Percentiles rank a stretch among this genome's conserved stretches.
These are phyloP conservation scores for Coregonus clupeaformis DNA, from an alignment of 2,113 vertebrate species.

Conservation along the genomic window DNA sequence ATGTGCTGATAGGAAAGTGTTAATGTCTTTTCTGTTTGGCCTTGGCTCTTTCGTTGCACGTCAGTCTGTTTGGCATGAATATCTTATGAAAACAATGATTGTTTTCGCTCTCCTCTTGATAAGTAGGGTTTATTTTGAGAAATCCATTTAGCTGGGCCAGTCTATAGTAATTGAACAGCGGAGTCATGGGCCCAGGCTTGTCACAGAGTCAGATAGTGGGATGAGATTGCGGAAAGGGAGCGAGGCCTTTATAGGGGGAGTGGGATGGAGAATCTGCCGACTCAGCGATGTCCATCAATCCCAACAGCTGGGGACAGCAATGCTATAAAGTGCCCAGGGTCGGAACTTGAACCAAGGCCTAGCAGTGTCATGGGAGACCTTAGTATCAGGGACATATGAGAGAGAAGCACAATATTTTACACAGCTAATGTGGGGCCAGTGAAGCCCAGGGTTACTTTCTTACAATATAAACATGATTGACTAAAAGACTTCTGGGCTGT, in stretches of 20 bases:
- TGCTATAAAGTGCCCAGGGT: constrained; percentile 36
- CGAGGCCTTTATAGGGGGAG: background rate
- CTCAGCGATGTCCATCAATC: constrained; percentile 43
- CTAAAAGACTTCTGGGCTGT: background rate
- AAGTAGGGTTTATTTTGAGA: background rate
- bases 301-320: constrained; percentile 1
- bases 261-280: constrained; percentile 47
- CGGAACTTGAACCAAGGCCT: constrained; percentile 18
- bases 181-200: constrained; percentile 21
- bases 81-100: constrained; percentile 15
- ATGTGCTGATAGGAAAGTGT: constrained; percentile 33
- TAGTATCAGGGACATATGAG: too few species aligned
- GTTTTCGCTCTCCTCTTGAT: constrained; percentile 12
- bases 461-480: too few species aligned
- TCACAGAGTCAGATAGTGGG: constrained; percentile 33
- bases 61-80: background rate
- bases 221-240: constrained; percentile 34
- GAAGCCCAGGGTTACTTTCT: too few species aligned
- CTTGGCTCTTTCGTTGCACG: background rate
- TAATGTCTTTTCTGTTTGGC: constrained; percentile 28
- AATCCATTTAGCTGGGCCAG: constrained; percentile 1
- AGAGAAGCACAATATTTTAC: too few species aligned
- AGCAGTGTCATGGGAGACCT: background rate
- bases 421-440: too few species aligned
- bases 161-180: constrained; percentile 28